Evolutionary conservation across 2,797 vertebrate genomes (phyloP).

Genomic region (Manis pentadactyla): DNA sequence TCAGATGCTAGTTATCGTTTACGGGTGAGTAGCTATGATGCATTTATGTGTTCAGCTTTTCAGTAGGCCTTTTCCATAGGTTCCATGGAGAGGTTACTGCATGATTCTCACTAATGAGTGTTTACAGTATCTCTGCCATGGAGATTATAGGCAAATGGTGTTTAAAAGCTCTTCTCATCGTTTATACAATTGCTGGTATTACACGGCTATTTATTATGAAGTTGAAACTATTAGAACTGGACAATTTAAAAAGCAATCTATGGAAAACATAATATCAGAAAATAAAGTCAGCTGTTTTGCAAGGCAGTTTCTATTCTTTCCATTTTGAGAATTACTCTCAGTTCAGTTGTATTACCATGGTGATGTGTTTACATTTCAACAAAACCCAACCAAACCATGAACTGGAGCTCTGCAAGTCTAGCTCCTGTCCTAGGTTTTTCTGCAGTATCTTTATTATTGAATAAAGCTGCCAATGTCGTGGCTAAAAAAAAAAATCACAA

Average conservation of each 20-base stretch:
- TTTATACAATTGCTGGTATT: conserved; percentile 45
- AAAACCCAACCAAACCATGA: not conserved
- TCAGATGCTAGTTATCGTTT: not conserved
- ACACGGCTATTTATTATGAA: not conserved
- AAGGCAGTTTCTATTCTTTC: conserved; percentile 14
- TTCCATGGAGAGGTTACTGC: conserved; percentile 51
- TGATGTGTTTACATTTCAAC: conserved; percentile 59
- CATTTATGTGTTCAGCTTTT: conserved; percentile 45
- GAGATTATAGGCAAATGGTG: conserved; percentile 23
- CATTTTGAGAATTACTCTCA: conserved; percentile 60
- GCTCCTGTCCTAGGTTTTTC: not conserved
- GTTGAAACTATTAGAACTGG: conserved; percentile 63
- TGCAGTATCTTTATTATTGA: not conserved
- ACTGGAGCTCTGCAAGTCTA: not conserved
- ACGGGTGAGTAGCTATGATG: not conserved
- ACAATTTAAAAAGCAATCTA: conserved; percentile 18
- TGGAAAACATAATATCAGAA: conserved; percentile 35
- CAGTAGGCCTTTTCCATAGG: not conserved
- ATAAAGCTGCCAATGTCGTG: not conserved
- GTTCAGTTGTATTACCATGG: conserved; percentile 55
- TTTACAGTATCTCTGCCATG: conserved; percentile 55
- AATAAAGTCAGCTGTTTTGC: conserved; percentile 41
- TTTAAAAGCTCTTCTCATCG: conserved; percentile 52
- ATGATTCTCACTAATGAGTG: conserved; percentile 54
- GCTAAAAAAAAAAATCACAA: not conserved